A percentile compares a stretch with the other conserved stretches of the same genome.
Evolutionary conservation across 1,140 invertebrate genomes (phyloP).

Genomic region (Apis laboriosa): DNA sequence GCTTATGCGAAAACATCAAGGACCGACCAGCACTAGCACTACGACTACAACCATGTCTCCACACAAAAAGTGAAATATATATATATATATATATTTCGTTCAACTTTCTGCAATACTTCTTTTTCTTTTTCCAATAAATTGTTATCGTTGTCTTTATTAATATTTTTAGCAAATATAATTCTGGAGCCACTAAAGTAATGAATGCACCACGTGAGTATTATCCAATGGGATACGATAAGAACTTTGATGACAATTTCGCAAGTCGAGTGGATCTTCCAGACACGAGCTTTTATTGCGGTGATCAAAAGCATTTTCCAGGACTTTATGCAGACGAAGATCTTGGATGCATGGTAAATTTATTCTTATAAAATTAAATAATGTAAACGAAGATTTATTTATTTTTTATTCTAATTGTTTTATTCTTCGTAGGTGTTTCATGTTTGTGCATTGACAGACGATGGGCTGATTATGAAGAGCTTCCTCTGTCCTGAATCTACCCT

Average conservation of each 20-base stretch:
- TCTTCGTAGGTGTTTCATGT: conserved; percentile 91
- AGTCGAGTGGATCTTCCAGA: conserved; percentile 91
- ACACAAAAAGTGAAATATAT: conserved; percentile 66
- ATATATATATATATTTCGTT: background rate
- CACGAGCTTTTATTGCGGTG: conserved; percentile 93
- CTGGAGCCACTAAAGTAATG: conserved; percentile 87
- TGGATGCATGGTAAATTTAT: conserved; percentile 90
- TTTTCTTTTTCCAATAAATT: too few relatives aligned
- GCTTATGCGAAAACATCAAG: conserved; percentile 82
- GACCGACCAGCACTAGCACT: conserved; percentile 77
- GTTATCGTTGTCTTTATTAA: background rate
- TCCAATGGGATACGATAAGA: conserved; percentile 92
- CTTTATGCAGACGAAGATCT: conserved; percentile 94
- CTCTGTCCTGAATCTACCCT: conserved; percentile 93
- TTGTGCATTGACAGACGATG: conserved; percentile 93
- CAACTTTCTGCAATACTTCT: too few relatives aligned
- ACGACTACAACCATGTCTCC: conserved; percentile 62
- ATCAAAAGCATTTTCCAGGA: conserved; percentile 94
- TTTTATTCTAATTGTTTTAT: background rate
- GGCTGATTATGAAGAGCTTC: conserved; percentile 93
- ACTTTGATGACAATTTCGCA: conserved; percentile 92
- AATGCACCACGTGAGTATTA: conserved; percentile 94
- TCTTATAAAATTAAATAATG: background rate
- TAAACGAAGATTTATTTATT: too few relatives aligned
- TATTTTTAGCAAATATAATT: conserved; percentile 68